These are phyloP conservation scores for Halictus rubicundus DNA, from an alignment of 1,140 invertebrate species.

Conservation along the genomic window DNA sequence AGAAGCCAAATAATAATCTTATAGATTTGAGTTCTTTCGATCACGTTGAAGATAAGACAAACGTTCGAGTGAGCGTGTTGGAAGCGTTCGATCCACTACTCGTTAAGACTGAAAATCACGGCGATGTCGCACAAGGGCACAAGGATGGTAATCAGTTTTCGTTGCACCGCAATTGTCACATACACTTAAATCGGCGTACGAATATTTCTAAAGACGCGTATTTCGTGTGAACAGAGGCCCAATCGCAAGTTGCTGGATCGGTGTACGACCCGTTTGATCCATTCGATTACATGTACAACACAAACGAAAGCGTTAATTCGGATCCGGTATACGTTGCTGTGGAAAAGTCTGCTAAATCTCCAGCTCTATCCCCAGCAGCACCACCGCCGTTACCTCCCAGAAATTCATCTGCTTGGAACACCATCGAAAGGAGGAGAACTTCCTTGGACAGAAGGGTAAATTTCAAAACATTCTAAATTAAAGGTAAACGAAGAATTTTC, in stretches of 20 bases:
- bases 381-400: conserved; percentile 83
- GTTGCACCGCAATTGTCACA: background rate
- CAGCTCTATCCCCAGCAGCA: conserved; percentile 81
- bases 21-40: conserved; percentile 81
- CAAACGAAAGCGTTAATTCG: conserved; percentile 86
- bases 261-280: conserved; percentile 93
- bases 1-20: conserved; percentile 81
- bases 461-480: conserved; percentile 6
- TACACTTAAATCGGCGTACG: background rate
- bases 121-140: conserved; percentile 56
- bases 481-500: no score
- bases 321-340: conserved; percentile 89
- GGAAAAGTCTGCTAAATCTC: conserved; percentile 84
- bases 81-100: conserved; percentile 92
- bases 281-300: conserved; percentile 90
- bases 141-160: conserved; percentile 65
- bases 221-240: conserved; percentile 67
- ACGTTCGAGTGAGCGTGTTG: conserved; percentile 88
- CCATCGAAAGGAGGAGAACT: conserved; percentile 78
- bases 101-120: conserved; percentile 78
- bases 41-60: conserved; percentile 80
- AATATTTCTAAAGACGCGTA: background rate
- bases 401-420: conserved; percentile 82
- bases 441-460: conserved; percentile 78
- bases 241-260: conserved; percentile 84